These are phyloP conservation scores for Uloborus plumipes DNA, from an alignment of 2,888 invertebrate genomes.

Conservation along the genomic window DNA sequence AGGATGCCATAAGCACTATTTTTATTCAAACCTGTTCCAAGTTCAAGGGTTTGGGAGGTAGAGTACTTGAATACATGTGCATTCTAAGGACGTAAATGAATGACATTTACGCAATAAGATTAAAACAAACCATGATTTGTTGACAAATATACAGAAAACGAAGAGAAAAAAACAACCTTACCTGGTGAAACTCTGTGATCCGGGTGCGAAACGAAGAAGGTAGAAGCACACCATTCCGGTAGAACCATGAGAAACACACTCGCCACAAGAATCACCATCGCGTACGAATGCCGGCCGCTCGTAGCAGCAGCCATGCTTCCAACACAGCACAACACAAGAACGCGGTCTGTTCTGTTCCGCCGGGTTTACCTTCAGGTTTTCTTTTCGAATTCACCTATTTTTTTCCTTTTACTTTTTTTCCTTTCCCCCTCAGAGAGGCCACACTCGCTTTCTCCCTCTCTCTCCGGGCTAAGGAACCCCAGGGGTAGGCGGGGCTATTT, in stretches of 20 bases:
- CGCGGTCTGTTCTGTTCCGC: constrained; percentile 10
- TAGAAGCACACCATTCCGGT: constrained; percentile 17
- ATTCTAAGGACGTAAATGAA: not conserved
- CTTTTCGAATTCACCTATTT: constrained; percentile 10
- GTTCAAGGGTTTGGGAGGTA: not conserved
- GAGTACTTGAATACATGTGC: not conserved
- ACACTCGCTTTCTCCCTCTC: not conserved
- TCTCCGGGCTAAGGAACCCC: constrained; percentile 32
- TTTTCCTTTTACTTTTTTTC: not conserved
- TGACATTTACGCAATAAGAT: not conserved
- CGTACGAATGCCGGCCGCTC: constrained; percentile 1
- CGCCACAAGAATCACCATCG: not conserved
- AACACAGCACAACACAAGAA: constrained; percentile 14
- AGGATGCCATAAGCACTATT: too few relatives aligned
- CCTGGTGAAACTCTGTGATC: constrained; percentile 57
- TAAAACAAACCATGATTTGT: not conserved
- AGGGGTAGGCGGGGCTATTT: constrained; percentile 45
- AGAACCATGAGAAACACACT: constrained; percentile 18
- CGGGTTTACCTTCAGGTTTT: constrained; percentile 1
- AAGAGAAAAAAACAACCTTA: constrained; percentile 1
- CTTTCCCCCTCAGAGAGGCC: not conserved
- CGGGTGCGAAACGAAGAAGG: constrained; percentile 44
- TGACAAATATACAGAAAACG: not conserved
- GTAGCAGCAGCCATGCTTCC: constrained; percentile 15
- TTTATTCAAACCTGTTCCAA: too few relatives aligned